Evolutionary conservation across 2,113 vertebrate species (phyloP).

Genomic region (Callipepla squamata): DNA sequence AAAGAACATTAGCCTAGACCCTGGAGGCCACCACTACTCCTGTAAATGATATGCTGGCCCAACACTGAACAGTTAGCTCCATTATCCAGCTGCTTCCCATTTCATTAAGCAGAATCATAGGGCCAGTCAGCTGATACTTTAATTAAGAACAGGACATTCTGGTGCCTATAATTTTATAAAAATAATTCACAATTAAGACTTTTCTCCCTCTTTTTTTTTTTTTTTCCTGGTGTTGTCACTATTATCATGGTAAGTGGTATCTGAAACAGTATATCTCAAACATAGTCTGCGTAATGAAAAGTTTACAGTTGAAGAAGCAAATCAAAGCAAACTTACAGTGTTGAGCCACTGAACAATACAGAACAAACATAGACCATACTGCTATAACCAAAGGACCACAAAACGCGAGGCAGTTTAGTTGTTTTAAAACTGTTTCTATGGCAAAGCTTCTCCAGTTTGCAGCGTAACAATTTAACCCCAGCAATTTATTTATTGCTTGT

Average conservation of each 20-base stretch:
- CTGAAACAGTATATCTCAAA: not conserved
- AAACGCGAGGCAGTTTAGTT: not conserved
- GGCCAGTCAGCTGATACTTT: not conserved
- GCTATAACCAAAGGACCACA: not conserved
- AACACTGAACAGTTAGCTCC: not conserved
- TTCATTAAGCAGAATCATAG: not conserved
- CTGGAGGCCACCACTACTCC: not conserved
- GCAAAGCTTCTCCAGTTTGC: not conserved
- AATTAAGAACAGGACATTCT: not conserved
- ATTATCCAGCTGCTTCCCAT: not conserved
- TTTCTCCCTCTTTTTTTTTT: not conserved
- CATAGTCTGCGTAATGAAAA: not conserved
- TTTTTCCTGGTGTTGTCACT: not conserved
- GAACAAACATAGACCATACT: not conserved
- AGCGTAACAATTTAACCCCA: not conserved
- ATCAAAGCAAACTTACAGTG: not conserved
- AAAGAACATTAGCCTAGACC: not conserved
- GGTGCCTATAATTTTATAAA: not conserved
- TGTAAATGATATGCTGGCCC: not conserved
- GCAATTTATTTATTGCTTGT: not conserved
- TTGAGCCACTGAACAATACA: not conserved
- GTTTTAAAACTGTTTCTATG: not conserved
- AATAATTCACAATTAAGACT: not conserved
- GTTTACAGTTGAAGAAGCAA: not conserved
- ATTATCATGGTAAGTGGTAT: fast-evolving